Evolutionary conservation across 2,797 vertebrate species (phyloP), one percentile per base, ranked within the genome.

Genomic region (Emys orbicularis): DNA sequence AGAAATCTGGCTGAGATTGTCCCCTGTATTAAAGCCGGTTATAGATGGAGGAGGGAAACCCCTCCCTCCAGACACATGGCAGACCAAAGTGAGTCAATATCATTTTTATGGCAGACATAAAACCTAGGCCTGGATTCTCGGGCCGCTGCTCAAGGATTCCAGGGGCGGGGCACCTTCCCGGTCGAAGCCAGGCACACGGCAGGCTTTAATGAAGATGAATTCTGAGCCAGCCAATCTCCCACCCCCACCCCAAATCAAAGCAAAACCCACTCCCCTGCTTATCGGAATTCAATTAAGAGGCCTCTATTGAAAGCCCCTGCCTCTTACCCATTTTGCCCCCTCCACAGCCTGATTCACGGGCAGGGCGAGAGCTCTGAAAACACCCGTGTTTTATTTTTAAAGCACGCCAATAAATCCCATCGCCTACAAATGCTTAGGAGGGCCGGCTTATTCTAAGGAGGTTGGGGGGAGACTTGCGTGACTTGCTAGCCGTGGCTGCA

Each of bases 391-490:
- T 25, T 25, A 37, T 72, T 72, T 72, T 4, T 23, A 25, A 72
- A n/a, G 16, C 61, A 18, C 61, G 19, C 8, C 61, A n/a, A 68
- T 68, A 37, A 72, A 41, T 19, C 5, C 5, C 2, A 37, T n/a
- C 37, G 5, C 68, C 68, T 41, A 41, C 74, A 49, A 18, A 18
- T 49, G 27, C 44, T 37, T 44, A 8, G 41, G 72, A 16, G 41
- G 72, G 72, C 21, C n/a, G 10, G 65, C 21, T 21, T 21, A 37
- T 2, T 68, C 65, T 5, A 37, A 68, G 31, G n/a, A n/a, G n/a
- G n/a, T n/a, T n/a, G 34, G 27, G n/a, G n/a, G 27, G n/a, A 4
- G 3, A n/a, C 44, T 44, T n/a, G 65, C 1, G 8, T 7, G n/a
- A 18, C n/a, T 68, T 68, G n/a, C 34, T 10, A 68, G 65, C 18